These are phyloP conservation scores for Ormyrus pomaceus DNA, from an alignment of 2,888 invertebrate species.

Conservation along the genomic window DNA sequence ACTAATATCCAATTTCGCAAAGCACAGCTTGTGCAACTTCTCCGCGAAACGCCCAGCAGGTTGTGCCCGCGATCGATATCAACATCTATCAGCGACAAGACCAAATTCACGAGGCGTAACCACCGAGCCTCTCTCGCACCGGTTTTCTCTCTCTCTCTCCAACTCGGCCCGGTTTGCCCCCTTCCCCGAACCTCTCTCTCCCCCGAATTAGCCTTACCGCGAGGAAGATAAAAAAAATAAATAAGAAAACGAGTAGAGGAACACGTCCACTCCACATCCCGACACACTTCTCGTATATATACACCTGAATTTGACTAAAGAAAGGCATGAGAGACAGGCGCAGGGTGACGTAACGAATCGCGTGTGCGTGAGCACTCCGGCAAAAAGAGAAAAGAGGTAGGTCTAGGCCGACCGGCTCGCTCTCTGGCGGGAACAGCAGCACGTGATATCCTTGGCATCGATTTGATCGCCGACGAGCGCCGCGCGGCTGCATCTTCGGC, in stretches of 20 bases:
- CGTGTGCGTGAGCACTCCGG: background rate
- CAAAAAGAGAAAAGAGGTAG: conserved; percentile 44
- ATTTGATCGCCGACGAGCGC: conserved; percentile 54
- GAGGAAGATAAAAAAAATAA: too few relatives aligned
- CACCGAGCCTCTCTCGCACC: background rate
- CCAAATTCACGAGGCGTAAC: background rate
- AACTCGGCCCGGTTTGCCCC: background rate
- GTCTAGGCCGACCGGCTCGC: conserved; percentile 61
- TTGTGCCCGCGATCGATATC: conserved; percentile 3
- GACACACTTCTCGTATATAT: too few relatives aligned
- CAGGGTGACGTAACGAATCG: too few relatives aligned
- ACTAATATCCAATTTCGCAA: conserved; percentile 4
- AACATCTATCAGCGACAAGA: conserved; percentile 6
- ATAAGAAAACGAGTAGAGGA: background rate
- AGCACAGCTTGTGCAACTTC: background rate
- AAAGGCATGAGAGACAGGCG: conserved; percentile 54
- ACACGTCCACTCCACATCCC: background rate
- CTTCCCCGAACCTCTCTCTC: background rate
- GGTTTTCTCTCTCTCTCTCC: background rate
- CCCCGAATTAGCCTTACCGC: too few relatives aligned
- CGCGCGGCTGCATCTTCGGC: background rate
- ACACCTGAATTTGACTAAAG: conserved; percentile 16
- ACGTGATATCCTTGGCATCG: conserved; percentile 68
- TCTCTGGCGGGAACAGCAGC: conserved; percentile 58
- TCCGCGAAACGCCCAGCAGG: too few relatives aligned